Base-by-base conservation (phyloP, 1,140 invertebrate genomes). In the Anastrepha obliqua region DNA sequence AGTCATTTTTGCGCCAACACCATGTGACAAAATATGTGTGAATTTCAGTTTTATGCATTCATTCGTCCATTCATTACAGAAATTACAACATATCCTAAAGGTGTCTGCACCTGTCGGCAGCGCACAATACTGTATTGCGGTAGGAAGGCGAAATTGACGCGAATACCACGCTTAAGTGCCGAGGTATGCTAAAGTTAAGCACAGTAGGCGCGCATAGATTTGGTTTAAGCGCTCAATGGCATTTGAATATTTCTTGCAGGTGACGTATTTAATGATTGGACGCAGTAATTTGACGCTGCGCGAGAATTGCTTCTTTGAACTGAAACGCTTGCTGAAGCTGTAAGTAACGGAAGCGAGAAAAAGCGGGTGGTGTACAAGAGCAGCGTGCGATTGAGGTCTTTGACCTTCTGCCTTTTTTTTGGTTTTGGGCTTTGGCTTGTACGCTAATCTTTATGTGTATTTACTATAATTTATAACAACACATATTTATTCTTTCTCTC, bases 61-160 rank as follows among this genome's bases (percentile, higher is more conserved):
- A 47, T 47, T 15, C 7, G 17, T 74, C 17, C 42, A 47, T 74
- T 44, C 13, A 20, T 39, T 29, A 9, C 20, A 93, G 92, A 90
- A 88, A 92, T 93, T 55, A 85, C 85, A 88, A 91, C 91, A 92
- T 93, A 90, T 92, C 92, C 92, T 2, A 89, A 90, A 67, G 60
- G 67, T 55, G 8, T 55, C 47, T 93, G 92, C 87, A 87, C 88
- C n/a, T 93, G 92, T 44, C 87, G 88, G 44, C 88, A 88, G 39
- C 87, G 88, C 86, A 91, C 88, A 5, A 90, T 91, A 11, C 89
- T 92, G 17, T 92, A 91, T 78, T 93, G 92, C 65, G 92, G 90
- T 15, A 88, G 88, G 3, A 85, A 87, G 20, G 90, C 91, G 64
- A 91, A 89, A 62, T 47, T 92, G 47, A 91, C 88, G 9, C 88